Base-by-base conservation (phyloP, 2,888 invertebrate species). In the Autographa pulchrina region DNA sequence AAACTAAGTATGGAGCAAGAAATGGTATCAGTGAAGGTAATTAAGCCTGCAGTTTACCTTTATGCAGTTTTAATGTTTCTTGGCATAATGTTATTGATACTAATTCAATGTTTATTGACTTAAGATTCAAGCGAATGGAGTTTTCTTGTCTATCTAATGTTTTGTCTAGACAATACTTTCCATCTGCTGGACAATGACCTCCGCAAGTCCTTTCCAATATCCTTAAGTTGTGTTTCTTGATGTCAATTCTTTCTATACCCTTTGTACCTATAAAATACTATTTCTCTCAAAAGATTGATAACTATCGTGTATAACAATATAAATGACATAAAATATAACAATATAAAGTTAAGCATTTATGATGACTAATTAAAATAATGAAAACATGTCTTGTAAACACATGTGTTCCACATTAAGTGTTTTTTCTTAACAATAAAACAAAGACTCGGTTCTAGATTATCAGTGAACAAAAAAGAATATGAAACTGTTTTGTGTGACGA, bases 1-100 rank as follows among this genome's bases (percentile, higher is more conserved):
- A 70, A 82, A 78, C 68, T 80, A 77, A 72, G 71, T 68, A 62
- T 70, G 62, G 68, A 70, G 54, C 56, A 65, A 38, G 35, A 20
- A 62, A 16, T 32, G 58, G 9, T 65, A 62, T n/a, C 13, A 20
- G 62, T 78, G 62, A 68, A n/a, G 67, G n/a, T 52, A 32, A 52
- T 62, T 43, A 14, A 52, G 56, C 31, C 31, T 25, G 14, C 2
- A 65, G 41, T 25, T 54, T 35, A 56, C 54, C 20, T 56, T 56
- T 5, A 56, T 56, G 20, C 5, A 56, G 54, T 25, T 2, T 18
- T 20, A 54, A 54, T 54, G 18, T 9, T 9, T 54, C 20, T 25
- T 25, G 13, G 25, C 11, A 38, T 38, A 38, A 38, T n/a, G 48
- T 48, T 48, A 7, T 16, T 3, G 5, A n/a, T n/a, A 7, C n/a